Conservation (phyloP, 2,113 vertebrate species). For the Odontesthes bonariensis region DNA sequence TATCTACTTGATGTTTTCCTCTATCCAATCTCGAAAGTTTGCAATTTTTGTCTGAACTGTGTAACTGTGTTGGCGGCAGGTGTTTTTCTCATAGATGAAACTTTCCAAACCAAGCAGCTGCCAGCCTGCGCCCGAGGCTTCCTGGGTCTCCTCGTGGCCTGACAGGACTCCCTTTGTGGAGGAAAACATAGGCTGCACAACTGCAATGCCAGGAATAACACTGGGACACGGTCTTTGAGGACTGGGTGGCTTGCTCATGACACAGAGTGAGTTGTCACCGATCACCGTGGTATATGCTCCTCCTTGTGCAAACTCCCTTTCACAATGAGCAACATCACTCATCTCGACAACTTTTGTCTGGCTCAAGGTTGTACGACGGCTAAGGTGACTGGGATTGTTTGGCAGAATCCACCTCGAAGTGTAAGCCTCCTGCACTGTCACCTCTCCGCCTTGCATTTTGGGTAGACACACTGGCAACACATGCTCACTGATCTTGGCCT, state of each 20-base stretch:
- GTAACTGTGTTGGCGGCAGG: slow-evolving; percentile 83
- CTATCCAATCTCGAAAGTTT: slow-evolving; percentile 91
- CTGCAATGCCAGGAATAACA: slow-evolving; percentile 87
- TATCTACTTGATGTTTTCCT: slow-evolving; percentile 85
- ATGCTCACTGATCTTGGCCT: slow-evolving; percentile 86
- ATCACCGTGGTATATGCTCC: slow-evolving; percentile 81
- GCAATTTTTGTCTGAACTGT: slow-evolving; percentile 85
- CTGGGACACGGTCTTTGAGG: slow-evolving; percentile 85
- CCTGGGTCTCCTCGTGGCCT: slow-evolving; percentile 22
- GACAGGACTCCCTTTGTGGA: slow-evolving; percentile 15
- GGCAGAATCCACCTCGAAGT: slow-evolving; percentile 85
- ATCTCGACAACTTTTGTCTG: slow-evolving; percentile 80
- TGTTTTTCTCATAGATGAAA: slow-evolving; percentile 85
- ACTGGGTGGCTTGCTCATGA: slow-evolving; percentile 73
- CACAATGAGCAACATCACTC: slow-evolving; percentile 85
- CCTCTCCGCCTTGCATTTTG: slow-evolving; percentile 79
- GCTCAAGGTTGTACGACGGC: slow-evolving; percentile 33
- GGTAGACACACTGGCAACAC: slow-evolving; percentile 90
- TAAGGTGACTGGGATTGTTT: slow-evolving; percentile 1
- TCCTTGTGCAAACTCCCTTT: slow-evolving; percentile 85
- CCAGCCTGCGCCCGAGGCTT: slow-evolving; percentile 81
- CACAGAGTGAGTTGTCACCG: slow-evolving; percentile 91
- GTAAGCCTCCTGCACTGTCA: slow-evolving; percentile 77
- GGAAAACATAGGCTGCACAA: slow-evolving; percentile 57
- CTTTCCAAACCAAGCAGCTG: slow-evolving; percentile 90